Conservation (phyloP, 2,797 vertebrate genomes). For the Typhlichthys eigenmanni region DNA sequence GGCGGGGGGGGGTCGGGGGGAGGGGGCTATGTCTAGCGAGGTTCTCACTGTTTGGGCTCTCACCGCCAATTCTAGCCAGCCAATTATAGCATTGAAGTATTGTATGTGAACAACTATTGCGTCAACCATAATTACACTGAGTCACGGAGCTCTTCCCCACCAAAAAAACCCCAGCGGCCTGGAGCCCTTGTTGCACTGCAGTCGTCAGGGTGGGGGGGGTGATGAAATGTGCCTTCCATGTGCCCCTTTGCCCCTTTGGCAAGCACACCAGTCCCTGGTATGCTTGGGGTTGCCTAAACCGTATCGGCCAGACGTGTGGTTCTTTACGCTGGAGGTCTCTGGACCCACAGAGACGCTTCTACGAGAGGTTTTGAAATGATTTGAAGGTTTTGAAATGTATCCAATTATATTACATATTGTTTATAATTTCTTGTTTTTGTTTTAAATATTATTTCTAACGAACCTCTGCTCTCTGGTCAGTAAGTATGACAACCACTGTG, state of each 20-base stretch:
- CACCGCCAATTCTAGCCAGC: slow-evolving; percentile 62
- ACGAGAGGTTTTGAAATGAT: background rate
- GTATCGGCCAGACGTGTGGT: too few species aligned
- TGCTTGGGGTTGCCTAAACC: too few species aligned
- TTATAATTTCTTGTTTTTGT: too few species aligned
- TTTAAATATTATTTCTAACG: too few species aligned
- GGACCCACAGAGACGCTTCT: too few species aligned
- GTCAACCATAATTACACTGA: slow-evolving; percentile 75
- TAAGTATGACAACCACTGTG: too few species aligned
- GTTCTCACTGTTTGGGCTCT: slow-evolving; percentile 48
- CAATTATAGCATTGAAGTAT: slow-evolving; percentile 75
- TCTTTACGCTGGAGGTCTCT: too few species aligned
- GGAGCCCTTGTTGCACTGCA: slow-evolving; percentile 24
- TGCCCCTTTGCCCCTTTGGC: slow-evolving; percentile 2
- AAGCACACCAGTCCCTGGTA: background rate
- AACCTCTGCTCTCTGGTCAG: too few species aligned
- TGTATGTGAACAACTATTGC: slow-evolving; percentile 73
- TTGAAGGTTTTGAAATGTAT: too few species aligned
- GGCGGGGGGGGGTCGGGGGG: too few species aligned
- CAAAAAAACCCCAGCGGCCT: slow-evolving; percentile 51
- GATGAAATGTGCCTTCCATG: background rate
- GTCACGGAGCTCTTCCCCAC: slow-evolving; percentile 45
- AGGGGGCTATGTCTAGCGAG: slow-evolving; percentile 29
- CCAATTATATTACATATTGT: too few species aligned
- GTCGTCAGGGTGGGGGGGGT: slow-evolving; percentile 11